Base-by-base conservation (phyloP, 2,113 vertebrate genomes). In the Pardalotus punctatus region DNA sequence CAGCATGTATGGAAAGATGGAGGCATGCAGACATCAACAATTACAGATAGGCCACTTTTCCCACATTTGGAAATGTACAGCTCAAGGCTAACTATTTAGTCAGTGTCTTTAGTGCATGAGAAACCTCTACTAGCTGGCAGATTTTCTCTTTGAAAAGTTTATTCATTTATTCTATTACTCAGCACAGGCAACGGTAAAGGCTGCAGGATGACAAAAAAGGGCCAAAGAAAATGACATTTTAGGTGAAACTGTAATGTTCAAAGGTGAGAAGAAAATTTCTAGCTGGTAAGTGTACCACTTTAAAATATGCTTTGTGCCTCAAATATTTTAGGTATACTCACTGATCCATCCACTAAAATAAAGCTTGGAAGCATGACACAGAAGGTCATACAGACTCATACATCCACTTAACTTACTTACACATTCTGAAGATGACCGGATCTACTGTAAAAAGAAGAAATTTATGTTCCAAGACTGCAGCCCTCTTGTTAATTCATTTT, bases 1-100 rank as follows among this genome's bases (percentile, higher is more conserved):
- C 86, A 90, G 93, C 76, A 90, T 57, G 61, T 79, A 96, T 91
- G 93, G 93, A 93, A 95, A 97, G 90, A 92, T 94, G 85, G 88
- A 84, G 93, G 81, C 84, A 92, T 20, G 72, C 89, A 95, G 81
- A 97, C 66, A 94, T 74, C 92, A 95, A 93, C 84, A 94, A 86
- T 90, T 93, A 94, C 57, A 84, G 78, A 87, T 85, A 94, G 88
- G 79, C 80, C 90, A 94, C 92, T 97, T 94, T 72, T 78, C 83
- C 93, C 91, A 94, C 90, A 90, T 95, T 96, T 97, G 65, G 86
- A 96, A 96, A 91, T 18, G 76, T 76, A 76, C 21, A 85, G 80
- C 40, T 94, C 72, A 86, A 86, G 80, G 56, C 83, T 60, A 90
- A 85, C 88, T 93, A 67, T 60, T 94, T 86, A 89, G 31, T 70